Conservation (phyloP, 2,888 invertebrate genomes). For the Drosophila testacea region DNA sequence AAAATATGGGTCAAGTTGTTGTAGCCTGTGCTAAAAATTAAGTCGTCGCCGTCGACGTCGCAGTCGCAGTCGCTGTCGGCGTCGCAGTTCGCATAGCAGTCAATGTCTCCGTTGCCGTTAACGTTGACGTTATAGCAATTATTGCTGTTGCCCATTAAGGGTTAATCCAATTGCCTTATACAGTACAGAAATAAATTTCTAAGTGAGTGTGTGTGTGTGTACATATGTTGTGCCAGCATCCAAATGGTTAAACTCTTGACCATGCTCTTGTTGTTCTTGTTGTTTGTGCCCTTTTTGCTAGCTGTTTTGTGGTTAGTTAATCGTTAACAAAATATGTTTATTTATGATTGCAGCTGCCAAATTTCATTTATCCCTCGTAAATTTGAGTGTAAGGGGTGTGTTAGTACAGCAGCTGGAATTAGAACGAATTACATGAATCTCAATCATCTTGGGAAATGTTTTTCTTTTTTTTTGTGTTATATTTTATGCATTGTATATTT, state of each 20-base stretch:
- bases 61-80: conserved; percentile 17
- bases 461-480: neutral
- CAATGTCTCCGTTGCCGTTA: conserved; percentile 3
- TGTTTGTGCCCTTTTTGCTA: conserved; percentile 20
- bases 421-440: neutral
- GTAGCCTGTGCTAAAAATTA: conserved; percentile 79
- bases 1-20: conserved; percentile 81
- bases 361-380: conserved; percentile 34
- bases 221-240: conserved; percentile 39
- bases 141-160: conserved; percentile 78
- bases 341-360: conserved; percentile 48
- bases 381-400: conserved; percentile 11
- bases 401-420: neutral
- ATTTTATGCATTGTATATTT: neutral
- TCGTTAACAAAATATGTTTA: conserved; percentile 53
- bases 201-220: conserved; percentile 29
- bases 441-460: neutral
- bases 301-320: conserved; percentile 55
- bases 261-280: conserved; percentile 15
- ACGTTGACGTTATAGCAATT: conserved; percentile 71
- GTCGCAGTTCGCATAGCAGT: conserved; percentile 22
- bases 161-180: conserved; percentile 72
- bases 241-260: conserved; percentile 47
- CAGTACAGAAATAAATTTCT: conserved; percentile 52
- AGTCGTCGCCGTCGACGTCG: conserved; percentile 56